phyloP scores from a whole-genome alignment of 2,797 vertebrate species.

The Rousettus madagascariensis region DNA sequence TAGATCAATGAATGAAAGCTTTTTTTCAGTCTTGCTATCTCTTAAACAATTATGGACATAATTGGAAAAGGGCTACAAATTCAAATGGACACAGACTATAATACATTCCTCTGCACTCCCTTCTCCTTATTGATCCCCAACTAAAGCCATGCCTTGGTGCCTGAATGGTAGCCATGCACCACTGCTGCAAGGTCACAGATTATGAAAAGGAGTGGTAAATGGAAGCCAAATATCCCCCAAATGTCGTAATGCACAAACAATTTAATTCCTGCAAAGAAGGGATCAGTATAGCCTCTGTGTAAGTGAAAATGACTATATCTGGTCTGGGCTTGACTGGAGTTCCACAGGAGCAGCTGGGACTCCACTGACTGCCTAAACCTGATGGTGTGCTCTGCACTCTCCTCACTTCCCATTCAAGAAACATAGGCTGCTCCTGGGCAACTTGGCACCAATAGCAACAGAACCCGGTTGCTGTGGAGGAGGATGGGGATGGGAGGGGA shows the following conservation, averaged over 20 bases:
- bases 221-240: conserved; percentile 71
- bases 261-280: conserved; percentile 81
- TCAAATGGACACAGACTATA: conserved; percentile 81
- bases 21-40: conserved; percentile 82
- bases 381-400: background rate
- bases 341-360: conserved; percentile 62
- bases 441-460: background rate
- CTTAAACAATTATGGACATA: conserved; percentile 84
- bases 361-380: background rate
- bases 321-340: conserved; percentile 56
- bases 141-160: conserved; percentile 74
- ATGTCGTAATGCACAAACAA: conserved; percentile 76
- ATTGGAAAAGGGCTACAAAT: conserved; percentile 83
- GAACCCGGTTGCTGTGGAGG: too few species aligned
- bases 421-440: background rate
- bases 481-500: too few species aligned
- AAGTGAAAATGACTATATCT: conserved; percentile 78
- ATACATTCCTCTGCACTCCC: background rate
- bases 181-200: conserved; percentile 71
- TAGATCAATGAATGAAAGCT: conserved; percentile 85
- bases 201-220: conserved; percentile 77
- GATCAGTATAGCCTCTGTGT: conserved; percentile 80
- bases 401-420: background rate
- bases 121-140: conserved; percentile 40
- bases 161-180: conserved; percentile 76